Evolutionary conservation across 2,888 invertebrate species (phyloP).

Genomic region (Caradrina clavipalpis): DNA sequence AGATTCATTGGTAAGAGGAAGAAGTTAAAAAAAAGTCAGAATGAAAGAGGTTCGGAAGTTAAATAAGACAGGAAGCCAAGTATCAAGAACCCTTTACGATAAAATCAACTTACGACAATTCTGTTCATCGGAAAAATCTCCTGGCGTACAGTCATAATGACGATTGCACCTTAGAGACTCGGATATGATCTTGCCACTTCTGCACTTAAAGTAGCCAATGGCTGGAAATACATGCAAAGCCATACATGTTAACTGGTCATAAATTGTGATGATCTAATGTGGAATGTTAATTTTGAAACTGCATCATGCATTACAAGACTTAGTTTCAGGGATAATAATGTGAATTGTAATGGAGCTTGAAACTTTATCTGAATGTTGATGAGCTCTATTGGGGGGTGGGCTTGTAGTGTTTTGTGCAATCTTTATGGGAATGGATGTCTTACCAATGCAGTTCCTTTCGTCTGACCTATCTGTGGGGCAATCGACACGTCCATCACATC

Average conservation of each 20-base stretch:
- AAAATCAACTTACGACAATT: slow-evolving; percentile 93
- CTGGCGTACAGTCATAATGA: slow-evolving; percentile 91
- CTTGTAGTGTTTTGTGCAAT: slow-evolving; percentile 28
- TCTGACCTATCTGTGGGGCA: slow-evolving; percentile 94
- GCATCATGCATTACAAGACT: slow-evolving; percentile 42
- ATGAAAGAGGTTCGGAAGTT: slow-evolving; percentile 50
- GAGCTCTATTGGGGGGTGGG: slow-evolving; percentile 30
- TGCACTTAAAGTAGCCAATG: slow-evolving; percentile 92
- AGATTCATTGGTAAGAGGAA: slow-evolving; percentile 22
- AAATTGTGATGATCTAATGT: slow-evolving; percentile 14
- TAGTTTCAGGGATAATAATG: slow-evolving; percentile 25
- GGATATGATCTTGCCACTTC: slow-evolving; percentile 91
- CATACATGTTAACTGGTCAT: slow-evolving; percentile 53
- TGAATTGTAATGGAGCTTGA: slow-evolving; percentile 26
- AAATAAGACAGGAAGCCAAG: slow-evolving; percentile 55
- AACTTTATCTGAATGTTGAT: slow-evolving; percentile 14
- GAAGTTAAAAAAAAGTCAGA: slow-evolving; percentile 30
- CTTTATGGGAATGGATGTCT: slow-evolving; percentile 66
- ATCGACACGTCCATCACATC: slow-evolving; percentile 93
- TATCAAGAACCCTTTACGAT: slow-evolving; percentile 56
- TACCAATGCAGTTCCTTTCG: slow-evolving; percentile 93
- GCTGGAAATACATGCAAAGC: slow-evolving; percentile 85
- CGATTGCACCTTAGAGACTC: slow-evolving; percentile 92
- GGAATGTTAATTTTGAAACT: slow-evolving; percentile 21
- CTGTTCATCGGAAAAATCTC: slow-evolving; percentile 94